phyloP scores from a whole-genome alignment of 2,113 vertebrate genomes.

The Myotis davidii region DNA sequence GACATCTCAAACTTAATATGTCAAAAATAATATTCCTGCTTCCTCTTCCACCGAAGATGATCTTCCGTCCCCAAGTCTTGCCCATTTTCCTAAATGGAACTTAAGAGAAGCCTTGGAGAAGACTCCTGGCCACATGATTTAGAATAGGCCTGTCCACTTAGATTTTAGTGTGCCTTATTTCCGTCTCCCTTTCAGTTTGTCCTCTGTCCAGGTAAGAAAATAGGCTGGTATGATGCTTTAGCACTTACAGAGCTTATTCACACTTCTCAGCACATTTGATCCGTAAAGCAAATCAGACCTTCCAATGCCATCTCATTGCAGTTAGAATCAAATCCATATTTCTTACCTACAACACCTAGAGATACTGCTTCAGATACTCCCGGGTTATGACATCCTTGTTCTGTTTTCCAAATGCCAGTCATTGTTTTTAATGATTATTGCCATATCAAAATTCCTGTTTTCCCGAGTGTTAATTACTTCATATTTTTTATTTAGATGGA shows the following conservation, averaged over 20 bases:
- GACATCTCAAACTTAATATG: background rate
- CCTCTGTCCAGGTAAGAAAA: slow-evolving; percentile 44
- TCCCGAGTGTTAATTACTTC: background rate
- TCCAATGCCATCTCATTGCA: background rate
- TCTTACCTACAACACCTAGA: background rate
- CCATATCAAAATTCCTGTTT: background rate
- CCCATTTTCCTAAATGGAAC: background rate
- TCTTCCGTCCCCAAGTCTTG: background rate
- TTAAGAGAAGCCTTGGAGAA: slow-evolving; percentile 18
- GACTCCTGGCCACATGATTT: background rate
- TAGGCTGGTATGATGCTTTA: background rate
- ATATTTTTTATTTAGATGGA: slow-evolving; percentile 12
- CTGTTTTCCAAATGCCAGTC: background rate
- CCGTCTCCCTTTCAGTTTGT: background rate
- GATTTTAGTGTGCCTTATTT: slow-evolving; percentile 27
- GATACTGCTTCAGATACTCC: background rate
- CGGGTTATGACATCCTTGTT: background rate
- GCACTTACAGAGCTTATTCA: slow-evolving; percentile 7
- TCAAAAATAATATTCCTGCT: slow-evolving; percentile 1
- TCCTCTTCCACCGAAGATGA: slow-evolving; percentile 19
- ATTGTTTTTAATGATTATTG: background rate
- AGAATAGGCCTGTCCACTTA: background rate
- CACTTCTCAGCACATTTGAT: slow-evolving; percentile 46
- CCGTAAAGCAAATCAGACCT: background rate
- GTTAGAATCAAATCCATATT: slow-evolving; percentile 22